A percentile compares a stretch with the other conserved stretches of the same genome.
Conservation (phyloP, 2,113 vertebrate genomes). For the Tenrec ecaudatus region DNA sequence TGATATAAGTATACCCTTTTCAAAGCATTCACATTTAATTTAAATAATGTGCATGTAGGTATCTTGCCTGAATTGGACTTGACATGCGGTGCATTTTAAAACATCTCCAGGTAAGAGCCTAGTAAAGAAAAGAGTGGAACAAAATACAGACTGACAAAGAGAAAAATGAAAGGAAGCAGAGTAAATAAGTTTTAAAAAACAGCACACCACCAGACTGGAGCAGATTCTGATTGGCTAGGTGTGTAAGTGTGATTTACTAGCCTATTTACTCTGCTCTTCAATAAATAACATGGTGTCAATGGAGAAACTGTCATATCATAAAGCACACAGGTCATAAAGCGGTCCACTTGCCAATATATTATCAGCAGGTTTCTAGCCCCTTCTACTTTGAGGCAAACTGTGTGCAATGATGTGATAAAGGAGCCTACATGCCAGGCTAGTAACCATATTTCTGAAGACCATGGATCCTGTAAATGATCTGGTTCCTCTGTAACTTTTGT, state of each 20-base stretch:
- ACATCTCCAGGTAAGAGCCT: conserved; percentile 45
- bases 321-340: conserved; percentile 46
- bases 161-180: conserved; percentile 40
- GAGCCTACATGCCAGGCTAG: not conserved
- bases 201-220: not conserved
- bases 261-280: conserved; percentile 11
- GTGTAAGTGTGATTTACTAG: conserved; percentile 33
- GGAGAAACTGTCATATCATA: conserved; percentile 30
- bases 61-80: conserved; percentile 63
- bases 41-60: conserved; percentile 69
- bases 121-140: conserved; percentile 49
- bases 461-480: not conserved
- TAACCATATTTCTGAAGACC: conserved; percentile 10
- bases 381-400: conserved; percentile 40
- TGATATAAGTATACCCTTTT: conserved; percentile 61
- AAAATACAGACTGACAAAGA: conserved; percentile 41
- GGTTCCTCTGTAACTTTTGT: not conserved
- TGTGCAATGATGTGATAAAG: not conserved
- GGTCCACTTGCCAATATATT: not conserved
- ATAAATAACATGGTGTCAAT: conserved; percentile 59
- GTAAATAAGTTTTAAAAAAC: conserved; percentile 50
- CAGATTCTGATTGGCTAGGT: conserved; percentile 14
- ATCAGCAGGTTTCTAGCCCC: not conserved
- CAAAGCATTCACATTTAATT: conserved; percentile 74
- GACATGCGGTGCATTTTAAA: conserved; percentile 65